Percentiles rank a stretch among this genome's conserved stretches.
Conservation (phyloP, 2,888 invertebrate genomes). For the Polymixis lichenea region DNA sequence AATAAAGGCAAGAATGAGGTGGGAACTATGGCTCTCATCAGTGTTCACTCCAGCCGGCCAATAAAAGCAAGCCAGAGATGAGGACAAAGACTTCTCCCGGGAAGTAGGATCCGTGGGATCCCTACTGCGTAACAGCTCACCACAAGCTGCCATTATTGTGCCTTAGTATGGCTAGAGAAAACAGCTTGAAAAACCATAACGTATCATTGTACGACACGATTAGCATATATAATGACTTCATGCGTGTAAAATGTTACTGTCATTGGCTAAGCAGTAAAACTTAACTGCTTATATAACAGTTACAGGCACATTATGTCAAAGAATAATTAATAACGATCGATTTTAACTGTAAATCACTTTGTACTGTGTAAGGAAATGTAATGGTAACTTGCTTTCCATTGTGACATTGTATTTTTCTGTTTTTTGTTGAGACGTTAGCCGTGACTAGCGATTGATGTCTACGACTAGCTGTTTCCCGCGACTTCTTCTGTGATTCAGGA, state of each 20-base stretch:
- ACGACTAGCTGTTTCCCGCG: too few species aligned
- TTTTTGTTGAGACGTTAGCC: neutral
- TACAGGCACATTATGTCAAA: conserved; percentile 58
- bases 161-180: conserved; percentile 25
- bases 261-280: conserved; percentile 20
- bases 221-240: conserved; percentile 34
- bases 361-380: conserved; percentile 42
- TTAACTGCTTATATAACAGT: conserved; percentile 53
- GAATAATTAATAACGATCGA: conserved; percentile 39
- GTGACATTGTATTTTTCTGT: conserved; percentile 8
- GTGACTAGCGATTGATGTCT: neutral
- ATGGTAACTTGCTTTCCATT: conserved; percentile 36
- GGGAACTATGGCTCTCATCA: neutral
- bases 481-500: too few species aligned
- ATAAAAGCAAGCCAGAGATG: neutral
- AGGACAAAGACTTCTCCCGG: neutral
- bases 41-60: neutral
- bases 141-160: neutral
- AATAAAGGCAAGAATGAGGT: neutral
- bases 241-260: conserved; percentile 39
- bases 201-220: conserved; percentile 29
- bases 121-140: neutral
- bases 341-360: conserved; percentile 43
- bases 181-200: conserved; percentile 17
- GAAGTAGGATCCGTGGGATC: neutral